phyloP scores from a whole-genome alignment of 2,888 invertebrate genomes.

The Luperina testacea region DNA sequence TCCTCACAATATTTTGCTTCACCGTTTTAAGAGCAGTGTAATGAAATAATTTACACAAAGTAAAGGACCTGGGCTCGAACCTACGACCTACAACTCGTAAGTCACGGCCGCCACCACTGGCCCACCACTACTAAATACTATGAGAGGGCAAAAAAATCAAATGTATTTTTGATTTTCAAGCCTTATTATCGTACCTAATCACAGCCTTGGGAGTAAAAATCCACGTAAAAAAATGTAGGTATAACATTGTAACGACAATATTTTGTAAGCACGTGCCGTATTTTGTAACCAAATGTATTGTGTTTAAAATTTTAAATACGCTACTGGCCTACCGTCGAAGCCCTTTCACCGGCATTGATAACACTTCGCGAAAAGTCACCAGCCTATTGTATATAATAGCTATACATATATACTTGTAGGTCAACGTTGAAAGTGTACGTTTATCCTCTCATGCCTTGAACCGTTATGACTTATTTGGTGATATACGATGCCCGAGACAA shows the following conservation, averaged over 20 bases:
- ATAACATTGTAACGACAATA: conserved; percentile 22
- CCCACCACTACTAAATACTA: background rate
- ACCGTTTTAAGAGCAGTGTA: too few species aligned
- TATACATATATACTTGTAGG: conserved; percentile 59
- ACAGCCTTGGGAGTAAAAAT: background rate
- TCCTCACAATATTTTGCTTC: background rate
- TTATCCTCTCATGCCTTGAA: conserved; percentile 59
- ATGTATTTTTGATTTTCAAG: background rate
- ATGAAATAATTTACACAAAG: too few species aligned
- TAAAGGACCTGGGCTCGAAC: background rate
- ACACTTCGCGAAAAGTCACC: conserved; percentile 60
- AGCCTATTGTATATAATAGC: conserved; percentile 37
- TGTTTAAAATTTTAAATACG: conserved; percentile 47
- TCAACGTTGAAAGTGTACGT: conserved; percentile 64
- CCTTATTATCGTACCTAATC: background rate
- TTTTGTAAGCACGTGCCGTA: conserved; percentile 34
- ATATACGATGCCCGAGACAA: conserved; percentile 37
- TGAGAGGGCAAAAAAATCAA: background rate
- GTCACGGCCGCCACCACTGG: background rate
- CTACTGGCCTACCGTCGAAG: conserved; percentile 35
- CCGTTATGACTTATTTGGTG: conserved; percentile 57
- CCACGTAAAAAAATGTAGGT: background rate
- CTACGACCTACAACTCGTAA: background rate
- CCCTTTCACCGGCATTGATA: conserved; percentile 70
- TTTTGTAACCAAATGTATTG: conserved; percentile 49